Base-by-base conservation (phyloP, 1,140 invertebrate genomes). In the Hirudo medicinalis region DNA sequence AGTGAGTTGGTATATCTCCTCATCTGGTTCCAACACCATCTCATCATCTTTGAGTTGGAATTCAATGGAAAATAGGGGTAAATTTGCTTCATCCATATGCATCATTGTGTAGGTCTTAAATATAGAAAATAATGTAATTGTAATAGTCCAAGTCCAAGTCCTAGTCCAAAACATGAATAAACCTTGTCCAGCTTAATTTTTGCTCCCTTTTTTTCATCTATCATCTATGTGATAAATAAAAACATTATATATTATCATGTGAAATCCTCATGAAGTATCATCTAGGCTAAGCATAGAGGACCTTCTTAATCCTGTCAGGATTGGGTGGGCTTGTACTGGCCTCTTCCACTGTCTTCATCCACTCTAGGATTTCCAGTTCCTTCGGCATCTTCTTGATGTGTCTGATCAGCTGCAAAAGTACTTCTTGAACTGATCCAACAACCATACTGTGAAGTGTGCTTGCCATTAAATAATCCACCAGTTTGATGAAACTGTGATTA, bases 381-480 rank as follows among this genome's bases (percentile, higher is more conserved):
- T 77, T 76, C 1, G 88, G 87, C 57, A 88, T 77, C 72, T 83
- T 85, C 75, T 85, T 79, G 0, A 87, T 78, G 75, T 89, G 87
- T 43, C 79, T 80, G 32, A 85, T 81, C 22, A 90, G 79, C 76
- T 86, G 83, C 54, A 80, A 79, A 29, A 88, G 79, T 67, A 90
- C 79, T 68, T 85, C 85, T 9, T 79, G 78, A 71, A 88, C 86
- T 0, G 89, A 89, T 74, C 87, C 87, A 17, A 86, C 83, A 27
- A 89, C 83, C 66, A 90, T 78, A 17, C 83, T 81, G 76, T 88
- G 86, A 77, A 89, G 82, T 77, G 88, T 87, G 76, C 85, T 86
- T 67, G 87, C 85, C 43, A 87, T 86, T 78, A 89, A 85, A 77
- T 89, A 90, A 78, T 91, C 90, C 15, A 86, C 83, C 55, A 90